A percentile compares a stretch with the other conserved stretches of the same genome.
phyloP scores from a whole-genome alignment of 1,140 invertebrate species.

The Zaprionus nigranus region DNA sequence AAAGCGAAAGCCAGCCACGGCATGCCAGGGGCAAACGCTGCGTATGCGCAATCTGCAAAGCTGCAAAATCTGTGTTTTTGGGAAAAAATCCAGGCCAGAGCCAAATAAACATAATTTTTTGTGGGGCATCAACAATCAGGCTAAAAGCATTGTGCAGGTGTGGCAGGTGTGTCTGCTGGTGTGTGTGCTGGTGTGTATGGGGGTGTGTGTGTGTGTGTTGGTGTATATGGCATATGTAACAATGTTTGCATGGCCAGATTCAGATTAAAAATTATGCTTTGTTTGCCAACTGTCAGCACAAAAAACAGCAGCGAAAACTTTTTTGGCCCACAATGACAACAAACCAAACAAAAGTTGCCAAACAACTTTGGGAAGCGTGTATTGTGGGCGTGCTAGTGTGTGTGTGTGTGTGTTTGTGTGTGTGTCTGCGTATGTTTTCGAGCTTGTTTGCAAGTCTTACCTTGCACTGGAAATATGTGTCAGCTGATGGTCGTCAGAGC shows the following conservation, averaged over 20 bases:
- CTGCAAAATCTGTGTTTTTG: conserved; percentile 39
- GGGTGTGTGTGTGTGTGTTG: conserved; percentile 25
- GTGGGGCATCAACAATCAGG: conserved; percentile 70
- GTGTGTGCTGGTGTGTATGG: conserved; percentile 8
- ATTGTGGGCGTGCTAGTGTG: neutral
- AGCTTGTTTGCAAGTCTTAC: conserved; percentile 44
- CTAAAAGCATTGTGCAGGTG: conserved; percentile 76
- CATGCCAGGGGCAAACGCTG: conserved; percentile 34
- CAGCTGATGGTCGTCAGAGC: conserved; percentile 56
- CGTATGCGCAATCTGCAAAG: conserved; percentile 65
- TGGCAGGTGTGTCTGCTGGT: conserved; percentile 16
- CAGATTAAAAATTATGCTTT: conserved; percentile 83
- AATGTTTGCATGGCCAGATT: conserved; percentile 78
- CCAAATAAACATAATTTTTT: conserved; percentile 77
- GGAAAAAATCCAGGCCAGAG: conserved; percentile 57
- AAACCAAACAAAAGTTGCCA: conserved; percentile 74
- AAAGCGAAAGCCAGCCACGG: neutral
- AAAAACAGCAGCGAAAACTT: conserved; percentile 60
- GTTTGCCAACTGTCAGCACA: conserved; percentile 82
- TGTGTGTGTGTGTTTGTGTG: neutral
- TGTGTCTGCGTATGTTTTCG: conserved; percentile 17
- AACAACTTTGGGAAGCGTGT: conserved; percentile 45
- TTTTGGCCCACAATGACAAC: conserved; percentile 72
- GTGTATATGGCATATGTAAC: conserved; percentile 71
- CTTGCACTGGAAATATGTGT: conserved; percentile 73